Evolutionary conservation across 2,113 vertebrate species (phyloP).

Genomic region (Istiophorus platypterus): DNA sequence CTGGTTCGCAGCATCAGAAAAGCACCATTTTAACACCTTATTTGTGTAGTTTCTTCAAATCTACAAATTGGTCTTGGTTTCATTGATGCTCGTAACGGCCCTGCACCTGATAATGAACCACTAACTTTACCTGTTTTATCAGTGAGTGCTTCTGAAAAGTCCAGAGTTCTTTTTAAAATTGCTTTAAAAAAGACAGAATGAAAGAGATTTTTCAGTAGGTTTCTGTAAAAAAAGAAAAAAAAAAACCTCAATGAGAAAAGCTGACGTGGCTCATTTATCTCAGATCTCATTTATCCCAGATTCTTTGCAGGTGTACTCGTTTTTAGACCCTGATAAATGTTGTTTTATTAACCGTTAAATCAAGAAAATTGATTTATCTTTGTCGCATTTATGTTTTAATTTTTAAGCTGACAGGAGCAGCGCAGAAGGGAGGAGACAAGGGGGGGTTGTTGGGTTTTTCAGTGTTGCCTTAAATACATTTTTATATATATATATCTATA

Average conservation of each 20-base stretch:
- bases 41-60: no score
- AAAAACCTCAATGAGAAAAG: no score
- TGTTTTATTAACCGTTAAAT: neutral
- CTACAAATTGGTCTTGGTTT: neutral
- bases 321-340: neutral
- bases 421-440: neutral
- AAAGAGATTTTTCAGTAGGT: neutral
- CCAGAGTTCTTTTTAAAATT: neutral
- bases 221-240: no score
- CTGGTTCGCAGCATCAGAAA: no score
- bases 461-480: conserved; percentile 79
- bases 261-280: neutral
- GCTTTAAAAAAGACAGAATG: no score
- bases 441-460: neutral
- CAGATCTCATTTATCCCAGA: no score
- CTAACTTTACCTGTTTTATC: neutral
- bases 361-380: neutral
- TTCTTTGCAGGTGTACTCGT: neutral
- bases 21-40: no score
- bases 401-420: conserved; percentile 13
- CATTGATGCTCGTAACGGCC: neutral
- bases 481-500: no score
- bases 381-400: no score
- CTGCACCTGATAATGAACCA: neutral
- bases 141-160: neutral